Percentiles rank a stretch among this genome's conserved stretches.
phyloP scores from a whole-genome alignment of 2,113 vertebrate genomes.

The Candoia aspera region DNA sequence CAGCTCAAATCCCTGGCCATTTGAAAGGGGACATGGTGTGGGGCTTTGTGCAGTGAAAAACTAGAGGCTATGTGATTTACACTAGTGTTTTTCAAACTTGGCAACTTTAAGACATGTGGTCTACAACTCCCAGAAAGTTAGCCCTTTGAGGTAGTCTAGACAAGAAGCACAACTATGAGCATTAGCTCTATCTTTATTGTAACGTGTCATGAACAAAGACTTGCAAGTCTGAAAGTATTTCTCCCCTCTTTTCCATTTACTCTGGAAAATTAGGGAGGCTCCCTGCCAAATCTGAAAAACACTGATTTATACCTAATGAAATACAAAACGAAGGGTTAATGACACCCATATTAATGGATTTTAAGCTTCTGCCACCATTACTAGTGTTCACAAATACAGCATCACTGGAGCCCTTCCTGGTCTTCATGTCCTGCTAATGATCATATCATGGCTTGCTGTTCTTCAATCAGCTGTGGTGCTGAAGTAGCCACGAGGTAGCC shows the following conservation, averaged over 20 bases:
- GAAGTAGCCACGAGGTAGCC: no score
- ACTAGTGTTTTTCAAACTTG: background rate
- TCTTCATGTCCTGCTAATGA: no score
- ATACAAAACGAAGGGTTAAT: no score
- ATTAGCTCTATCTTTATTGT: background rate
- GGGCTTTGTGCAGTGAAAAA: background rate
- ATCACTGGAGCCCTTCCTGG: no score
- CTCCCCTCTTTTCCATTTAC: background rate
- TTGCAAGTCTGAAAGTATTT: background rate
- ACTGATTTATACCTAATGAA: background rate
- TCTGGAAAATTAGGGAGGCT: background rate
- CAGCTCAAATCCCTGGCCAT: background rate
- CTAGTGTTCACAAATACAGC: no score
- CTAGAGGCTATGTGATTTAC: constrained; percentile 4
- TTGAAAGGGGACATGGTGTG: constrained; percentile 3
- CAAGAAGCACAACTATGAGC: background rate
- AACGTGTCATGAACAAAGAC: background rate
- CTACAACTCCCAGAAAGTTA: background rate
- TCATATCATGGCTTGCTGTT: no score
- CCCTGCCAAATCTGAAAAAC: background rate
- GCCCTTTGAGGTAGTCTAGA: background rate
- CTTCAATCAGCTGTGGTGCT: no score
- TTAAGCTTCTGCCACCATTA: no score
- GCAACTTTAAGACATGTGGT: background rate
- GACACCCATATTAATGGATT: no score